Conservation (phyloP, 2,888 invertebrate species). For the Deroplatys truncata region DNA sequence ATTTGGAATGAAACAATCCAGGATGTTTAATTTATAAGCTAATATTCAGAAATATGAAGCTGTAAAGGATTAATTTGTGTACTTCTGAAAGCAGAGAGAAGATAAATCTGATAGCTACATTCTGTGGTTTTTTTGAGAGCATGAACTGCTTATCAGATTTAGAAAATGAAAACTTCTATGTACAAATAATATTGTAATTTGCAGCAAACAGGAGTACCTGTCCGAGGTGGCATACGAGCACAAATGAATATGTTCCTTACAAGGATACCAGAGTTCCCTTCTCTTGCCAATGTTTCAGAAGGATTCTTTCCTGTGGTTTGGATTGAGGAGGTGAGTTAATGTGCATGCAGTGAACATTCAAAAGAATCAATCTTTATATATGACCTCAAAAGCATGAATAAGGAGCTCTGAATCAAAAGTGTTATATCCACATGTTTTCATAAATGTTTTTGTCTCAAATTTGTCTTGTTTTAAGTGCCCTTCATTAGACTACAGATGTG, state of each 20-base stretch:
- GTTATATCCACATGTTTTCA: no score
- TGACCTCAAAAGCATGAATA: neutral
- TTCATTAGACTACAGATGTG: no score
- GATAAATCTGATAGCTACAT: no score
- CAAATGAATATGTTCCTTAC: conserved; percentile 56
- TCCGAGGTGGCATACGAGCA: conserved; percentile 50
- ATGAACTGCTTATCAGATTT: neutral
- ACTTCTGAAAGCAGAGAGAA: no score
- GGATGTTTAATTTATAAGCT: no score
- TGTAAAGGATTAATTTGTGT: no score
- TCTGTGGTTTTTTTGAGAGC: neutral
- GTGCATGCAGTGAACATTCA: neutral
- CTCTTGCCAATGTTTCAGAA: conserved; percentile 50
- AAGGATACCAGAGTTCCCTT: conserved; percentile 44
- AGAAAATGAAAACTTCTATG: conserved; percentile 10
- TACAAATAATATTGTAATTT: conserved; percentile 22
- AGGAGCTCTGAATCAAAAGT: no score
- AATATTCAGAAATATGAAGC: no score
- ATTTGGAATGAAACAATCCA: no score
- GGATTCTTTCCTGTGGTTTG: conserved; percentile 57
- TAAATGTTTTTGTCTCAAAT: no score
- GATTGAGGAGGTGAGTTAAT: conserved; percentile 53
- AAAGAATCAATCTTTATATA: neutral
- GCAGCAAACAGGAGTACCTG: conserved; percentile 53
- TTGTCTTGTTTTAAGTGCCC: no score